These are phyloP conservation scores for Psephotus haematonotus DNA, from an alignment of 2,113 vertebrate species.

Conservation along the genomic window DNA sequence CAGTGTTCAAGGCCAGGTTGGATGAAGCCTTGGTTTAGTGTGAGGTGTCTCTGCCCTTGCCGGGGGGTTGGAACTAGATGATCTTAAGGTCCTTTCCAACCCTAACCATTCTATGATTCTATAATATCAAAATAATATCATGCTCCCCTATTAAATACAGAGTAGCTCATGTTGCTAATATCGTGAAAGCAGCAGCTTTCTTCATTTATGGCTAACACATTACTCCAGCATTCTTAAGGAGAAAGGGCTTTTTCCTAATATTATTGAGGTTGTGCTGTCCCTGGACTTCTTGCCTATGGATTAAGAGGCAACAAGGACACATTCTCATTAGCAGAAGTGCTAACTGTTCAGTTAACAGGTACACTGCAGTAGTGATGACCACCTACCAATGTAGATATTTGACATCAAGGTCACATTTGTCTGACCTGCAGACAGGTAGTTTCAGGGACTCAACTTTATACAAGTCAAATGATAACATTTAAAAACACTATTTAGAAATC, in stretches of 20 bases:
- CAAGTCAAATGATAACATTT: background rate
- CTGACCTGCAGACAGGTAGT: background rate
- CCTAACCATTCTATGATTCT: no score
- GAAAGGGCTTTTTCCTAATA: background rate
- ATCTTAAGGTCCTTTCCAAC: no score
- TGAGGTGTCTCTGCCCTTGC: no score
- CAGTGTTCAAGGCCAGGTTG: no score
- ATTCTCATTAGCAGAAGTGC: background rate
- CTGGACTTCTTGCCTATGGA: background rate
- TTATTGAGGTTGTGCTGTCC: background rate
- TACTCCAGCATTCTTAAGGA: background rate
- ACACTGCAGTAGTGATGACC: background rate
- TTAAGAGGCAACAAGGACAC: background rate
- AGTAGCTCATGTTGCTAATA: background rate
- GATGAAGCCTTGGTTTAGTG: no score
- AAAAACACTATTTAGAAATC: background rate
- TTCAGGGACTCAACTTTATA: background rate
- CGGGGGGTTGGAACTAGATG: no score
- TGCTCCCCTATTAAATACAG: background rate
- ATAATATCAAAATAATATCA: background rate
- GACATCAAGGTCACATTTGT: background rate
- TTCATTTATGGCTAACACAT: background rate
- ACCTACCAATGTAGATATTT: background rate
- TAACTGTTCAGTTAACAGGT: background rate
- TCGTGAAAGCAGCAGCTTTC: background rate